Evolutionary conservation across 2,888 invertebrate species (phyloP), one percentile per base, ranked within the genome.

Genomic region (Tetanocera ferruginea): DNA sequence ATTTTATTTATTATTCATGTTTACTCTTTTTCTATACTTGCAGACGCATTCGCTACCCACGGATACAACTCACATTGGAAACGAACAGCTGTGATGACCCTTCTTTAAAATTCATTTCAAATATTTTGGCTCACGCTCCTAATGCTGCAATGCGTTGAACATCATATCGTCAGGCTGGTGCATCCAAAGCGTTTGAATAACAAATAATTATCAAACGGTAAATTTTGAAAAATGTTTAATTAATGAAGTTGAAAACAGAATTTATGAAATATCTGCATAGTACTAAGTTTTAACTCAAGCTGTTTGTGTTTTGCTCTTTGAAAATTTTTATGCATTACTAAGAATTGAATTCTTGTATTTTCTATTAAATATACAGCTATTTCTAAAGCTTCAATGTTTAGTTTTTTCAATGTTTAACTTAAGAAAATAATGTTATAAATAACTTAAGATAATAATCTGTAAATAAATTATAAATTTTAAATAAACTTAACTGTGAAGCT

Each of bases 31-130:
- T 8, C 25, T n/a, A 17, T 67, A 2, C 8, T 75, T 78, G 57
- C 80, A 90, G 90, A 90, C 89, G 19, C 89, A 89, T 78, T 90
- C 90, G 67, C 85, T 90, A 84, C 90, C 89, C 79, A 90, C 90
- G 82, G 90, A 90, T 79, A 88, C 88, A 70, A 90, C 90, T 78
- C 89, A 90, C 83, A 86, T 90, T 82, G 90, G 90, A 79, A 89
- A 88, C 81, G 88, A 89, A 78, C 89, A 89, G 80, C 88, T 89
- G 86, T 89, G 89, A 89, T 89, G 89, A 84, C 84, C 87, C 70
- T 80, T 77, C 43, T 81, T 78, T 73, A 83, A 83, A 81, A 81
- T 80, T 14, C 83, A 81, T 34, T 80, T 84, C 43, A 83, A 82
- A 76, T 78, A 83, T 70, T 84, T 86, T 82, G 85, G 86, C 76